Evolutionary conservation across 2,113 vertebrate species (phyloP).

Genomic region (Nyctereutes procyonoides): DNA sequence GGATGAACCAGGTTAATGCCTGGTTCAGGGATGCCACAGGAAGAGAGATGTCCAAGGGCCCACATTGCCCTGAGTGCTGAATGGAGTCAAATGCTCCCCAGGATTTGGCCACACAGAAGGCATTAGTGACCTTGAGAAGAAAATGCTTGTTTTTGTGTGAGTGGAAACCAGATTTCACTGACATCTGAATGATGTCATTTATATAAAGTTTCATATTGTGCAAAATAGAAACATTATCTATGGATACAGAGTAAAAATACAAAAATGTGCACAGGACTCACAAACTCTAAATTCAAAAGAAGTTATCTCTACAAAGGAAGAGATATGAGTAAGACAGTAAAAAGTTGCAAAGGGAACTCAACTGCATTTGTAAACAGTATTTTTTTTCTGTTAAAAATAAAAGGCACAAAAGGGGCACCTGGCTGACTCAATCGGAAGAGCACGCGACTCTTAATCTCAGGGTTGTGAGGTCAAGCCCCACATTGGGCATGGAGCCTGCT

Average conservation of each 20-base stretch:
- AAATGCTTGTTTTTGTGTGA: neutral
- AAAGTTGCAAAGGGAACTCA: neutral
- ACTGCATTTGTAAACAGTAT: neutral
- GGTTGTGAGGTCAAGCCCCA: neutral
- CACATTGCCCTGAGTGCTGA: neutral
- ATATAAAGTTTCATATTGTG: neutral
- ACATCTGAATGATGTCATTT: neutral
- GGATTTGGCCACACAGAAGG: neutral
- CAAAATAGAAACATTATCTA: neutral
- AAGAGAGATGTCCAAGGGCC: neutral
- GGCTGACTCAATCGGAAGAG: neutral
- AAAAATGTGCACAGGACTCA: conserved; percentile 24
- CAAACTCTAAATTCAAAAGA: conserved; percentile 40
- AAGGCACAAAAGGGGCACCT: neutral
- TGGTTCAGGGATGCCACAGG: neutral
- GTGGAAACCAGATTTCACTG: conserved; percentile 3
- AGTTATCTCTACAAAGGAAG: conserved; percentile 11
- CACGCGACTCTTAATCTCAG: neutral
- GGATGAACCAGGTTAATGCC: neutral
- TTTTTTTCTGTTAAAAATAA: conserved; percentile 43
- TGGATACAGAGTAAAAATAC: neutral
- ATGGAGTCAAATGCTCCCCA: neutral
- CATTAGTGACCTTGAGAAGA: conserved; percentile 36
- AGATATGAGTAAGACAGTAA: neutral
- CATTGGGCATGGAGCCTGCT: neutral